phyloP scores from a whole-genome alignment of 2,888 invertebrate genomes.

The Gymnosoma rotundatum region DNA sequence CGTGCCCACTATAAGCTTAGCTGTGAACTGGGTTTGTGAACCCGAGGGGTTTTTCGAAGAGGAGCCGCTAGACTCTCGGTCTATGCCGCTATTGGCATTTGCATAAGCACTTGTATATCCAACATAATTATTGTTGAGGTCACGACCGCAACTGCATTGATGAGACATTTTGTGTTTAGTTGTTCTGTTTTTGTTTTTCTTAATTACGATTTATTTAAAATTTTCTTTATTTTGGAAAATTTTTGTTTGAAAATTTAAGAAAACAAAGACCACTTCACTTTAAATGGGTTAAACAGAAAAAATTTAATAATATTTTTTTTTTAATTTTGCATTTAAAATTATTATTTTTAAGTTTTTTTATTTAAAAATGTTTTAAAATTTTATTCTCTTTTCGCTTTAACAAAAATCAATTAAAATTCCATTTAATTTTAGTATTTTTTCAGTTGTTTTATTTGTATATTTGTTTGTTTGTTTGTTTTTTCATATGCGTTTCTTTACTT shows the following conservation, averaged over 20 bases:
- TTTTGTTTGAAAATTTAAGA: background rate
- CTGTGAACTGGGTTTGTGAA: conserved; percentile 84
- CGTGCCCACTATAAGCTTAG: conserved; percentile 89
- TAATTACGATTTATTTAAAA: background rate
- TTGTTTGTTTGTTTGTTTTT: background rate
- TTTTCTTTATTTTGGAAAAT: background rate
- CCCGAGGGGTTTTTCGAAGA: conserved; percentile 72
- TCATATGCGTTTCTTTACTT: conserved; percentile 43
- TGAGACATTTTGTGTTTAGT: conserved; percentile 80
- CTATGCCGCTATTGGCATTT: conserved; percentile 79
- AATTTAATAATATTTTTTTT: conserved; percentile 9
- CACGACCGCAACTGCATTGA: conserved; percentile 83
- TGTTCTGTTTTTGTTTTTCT: conserved; percentile 56
- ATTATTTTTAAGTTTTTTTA: conserved; percentile 17
- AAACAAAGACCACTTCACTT: conserved; percentile 5
- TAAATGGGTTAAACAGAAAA: background rate
- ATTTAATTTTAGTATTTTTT: conserved; percentile 49
- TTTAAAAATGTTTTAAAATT: background rate
- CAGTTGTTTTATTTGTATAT: conserved; percentile 38
- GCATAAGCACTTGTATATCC: conserved; percentile 82
- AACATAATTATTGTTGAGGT: conserved; percentile 82
- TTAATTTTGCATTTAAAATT: conserved; percentile 28
- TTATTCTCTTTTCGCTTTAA: conserved; percentile 31
- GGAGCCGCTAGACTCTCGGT: conserved; percentile 77
- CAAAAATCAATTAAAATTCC: conserved; percentile 51